Evolutionary conservation across 2,888 invertebrate genomes (phyloP).

Genomic region (Gymnocheta viridis): DNA sequence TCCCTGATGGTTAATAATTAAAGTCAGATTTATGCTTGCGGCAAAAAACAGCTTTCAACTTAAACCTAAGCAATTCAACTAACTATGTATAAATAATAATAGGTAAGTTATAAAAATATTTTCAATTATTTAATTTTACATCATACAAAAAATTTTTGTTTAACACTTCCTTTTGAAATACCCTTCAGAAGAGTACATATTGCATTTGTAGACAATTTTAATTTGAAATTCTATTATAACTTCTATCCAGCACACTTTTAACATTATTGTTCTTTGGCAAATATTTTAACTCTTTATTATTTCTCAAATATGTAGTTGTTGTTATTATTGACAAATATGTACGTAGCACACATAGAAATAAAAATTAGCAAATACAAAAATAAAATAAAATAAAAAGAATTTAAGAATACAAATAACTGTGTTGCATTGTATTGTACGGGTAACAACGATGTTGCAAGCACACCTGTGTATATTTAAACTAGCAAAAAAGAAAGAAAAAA

Average conservation of each 20-base stretch:
- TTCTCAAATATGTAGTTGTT: conserved; percentile 31
- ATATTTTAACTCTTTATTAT: conserved; percentile 40
- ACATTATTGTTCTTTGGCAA: conserved; percentile 58
- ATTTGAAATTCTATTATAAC: conserved; percentile 46
- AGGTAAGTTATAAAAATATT: no score
- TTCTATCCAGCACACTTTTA: conserved; percentile 51
- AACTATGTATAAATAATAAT: no score
- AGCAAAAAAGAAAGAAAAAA: not conserved
- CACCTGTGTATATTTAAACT: conserved; percentile 67
- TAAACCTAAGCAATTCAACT: no score
- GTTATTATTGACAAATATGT: conserved; percentile 49
- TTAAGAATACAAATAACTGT: conserved; percentile 53
- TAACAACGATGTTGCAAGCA: conserved; percentile 45
- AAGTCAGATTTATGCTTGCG: no score
- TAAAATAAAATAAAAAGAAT: conserved; percentile 26
- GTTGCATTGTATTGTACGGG: conserved; percentile 27
- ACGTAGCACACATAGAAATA: conserved; percentile 10
- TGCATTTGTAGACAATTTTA: conserved; percentile 28
- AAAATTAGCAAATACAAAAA: conserved; percentile 31
- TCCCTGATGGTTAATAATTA: no score
- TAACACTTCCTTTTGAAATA: not conserved
- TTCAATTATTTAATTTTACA: no score
- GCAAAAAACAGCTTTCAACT: no score
- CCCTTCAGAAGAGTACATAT: not conserved
- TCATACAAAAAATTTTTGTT: not conserved